phyloP scores from a whole-genome alignment of 1,140 invertebrate species.

The Psix sp. region DNA sequence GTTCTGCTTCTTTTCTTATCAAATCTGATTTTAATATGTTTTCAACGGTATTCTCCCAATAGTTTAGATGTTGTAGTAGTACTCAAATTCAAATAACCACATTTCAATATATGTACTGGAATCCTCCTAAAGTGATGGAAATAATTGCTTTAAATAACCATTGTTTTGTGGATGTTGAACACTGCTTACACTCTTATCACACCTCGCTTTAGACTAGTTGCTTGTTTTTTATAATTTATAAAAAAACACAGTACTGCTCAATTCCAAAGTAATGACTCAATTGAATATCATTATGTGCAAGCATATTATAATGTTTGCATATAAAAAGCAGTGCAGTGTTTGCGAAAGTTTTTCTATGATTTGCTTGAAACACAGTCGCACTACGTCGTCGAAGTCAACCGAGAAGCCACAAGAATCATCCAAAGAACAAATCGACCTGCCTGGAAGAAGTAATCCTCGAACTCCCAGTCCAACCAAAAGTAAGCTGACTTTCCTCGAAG shows the following conservation, averaged over 20 bases:
- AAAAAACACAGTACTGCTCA: slow-evolving; percentile 65
- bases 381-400: slow-evolving; percentile 60
- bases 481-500: slow-evolving; percentile 81
- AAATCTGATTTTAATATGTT: too few species aligned
- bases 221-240: slow-evolving; percentile 67
- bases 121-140: too few species aligned
- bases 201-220: slow-evolving; percentile 45
- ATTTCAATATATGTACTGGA: too few species aligned
- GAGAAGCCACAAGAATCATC: slow-evolving; percentile 14
- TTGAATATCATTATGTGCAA: not conserved
- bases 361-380: slow-evolving; percentile 74
- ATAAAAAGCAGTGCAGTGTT: slow-evolving; percentile 67
- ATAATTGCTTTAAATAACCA: too few species aligned
- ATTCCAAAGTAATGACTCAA: not conserved
- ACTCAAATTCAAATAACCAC: too few species aligned
- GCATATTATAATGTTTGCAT: not conserved
- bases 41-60: too few species aligned
- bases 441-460: slow-evolving; percentile 67
- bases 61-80: too few species aligned
- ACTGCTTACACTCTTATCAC: slow-evolving; percentile 15
- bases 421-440: slow-evolving; percentile 68
- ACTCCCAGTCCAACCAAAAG: slow-evolving; percentile 79
- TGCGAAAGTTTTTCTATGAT: slow-evolving; percentile 71
- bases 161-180: slow-evolving; percentile 4
- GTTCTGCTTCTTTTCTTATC: too few species aligned